These are phyloP conservation scores for Monochamus saltuarius DNA, from an alignment of 1,140 invertebrate genomes.

Conservation along the genomic window DNA sequence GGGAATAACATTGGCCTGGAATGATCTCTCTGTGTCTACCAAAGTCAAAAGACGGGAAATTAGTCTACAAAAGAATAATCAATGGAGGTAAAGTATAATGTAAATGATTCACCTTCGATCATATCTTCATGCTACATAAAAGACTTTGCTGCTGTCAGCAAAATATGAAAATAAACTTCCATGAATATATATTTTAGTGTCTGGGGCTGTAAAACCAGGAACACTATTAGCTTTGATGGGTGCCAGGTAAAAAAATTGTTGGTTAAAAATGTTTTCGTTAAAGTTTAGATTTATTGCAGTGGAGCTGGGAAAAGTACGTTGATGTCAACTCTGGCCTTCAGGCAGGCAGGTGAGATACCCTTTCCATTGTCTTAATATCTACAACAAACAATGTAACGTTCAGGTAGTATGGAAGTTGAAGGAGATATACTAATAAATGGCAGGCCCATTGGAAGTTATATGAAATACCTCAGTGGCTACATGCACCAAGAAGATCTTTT, in stretches of 20 bases:
- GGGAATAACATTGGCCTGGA: slow-evolving; percentile 71
- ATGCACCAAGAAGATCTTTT: slow-evolving; percentile 95
- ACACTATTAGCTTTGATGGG: slow-evolving; percentile 89
- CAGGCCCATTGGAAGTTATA: slow-evolving; percentile 64
- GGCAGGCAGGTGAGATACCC: slow-evolving; percentile 62
- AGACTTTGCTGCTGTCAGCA: no score
- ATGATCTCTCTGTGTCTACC: slow-evolving; percentile 70
- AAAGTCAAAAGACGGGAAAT: slow-evolving; percentile 58
- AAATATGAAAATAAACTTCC: neutral
- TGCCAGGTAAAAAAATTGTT: slow-evolving; percentile 63
- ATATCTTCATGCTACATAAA: neutral
- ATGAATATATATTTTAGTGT: slow-evolving; percentile 61
- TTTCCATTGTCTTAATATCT: no score
- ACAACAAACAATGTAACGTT: slow-evolving; percentile 21
- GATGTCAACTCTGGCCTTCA: slow-evolving; percentile 83
- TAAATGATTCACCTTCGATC: neutral
- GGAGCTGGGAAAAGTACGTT: slow-evolving; percentile 95
- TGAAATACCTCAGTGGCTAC: slow-evolving; percentile 83
- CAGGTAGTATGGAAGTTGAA: slow-evolving; percentile 57
- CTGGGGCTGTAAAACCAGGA: slow-evolving; percentile 76
- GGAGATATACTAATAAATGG: slow-evolving; percentile 79
- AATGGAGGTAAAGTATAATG: slow-evolving; percentile 62
- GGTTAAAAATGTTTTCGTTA: slow-evolving; percentile 4
- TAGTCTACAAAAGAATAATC: slow-evolving; percentile 64
- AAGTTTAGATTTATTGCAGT: slow-evolving; percentile 55